A percentile compares a stretch with the other conserved stretches of the same genome.
phyloP scores from a whole-genome alignment of 2,797 vertebrate species.

The Sebastes iracundus region DNA sequence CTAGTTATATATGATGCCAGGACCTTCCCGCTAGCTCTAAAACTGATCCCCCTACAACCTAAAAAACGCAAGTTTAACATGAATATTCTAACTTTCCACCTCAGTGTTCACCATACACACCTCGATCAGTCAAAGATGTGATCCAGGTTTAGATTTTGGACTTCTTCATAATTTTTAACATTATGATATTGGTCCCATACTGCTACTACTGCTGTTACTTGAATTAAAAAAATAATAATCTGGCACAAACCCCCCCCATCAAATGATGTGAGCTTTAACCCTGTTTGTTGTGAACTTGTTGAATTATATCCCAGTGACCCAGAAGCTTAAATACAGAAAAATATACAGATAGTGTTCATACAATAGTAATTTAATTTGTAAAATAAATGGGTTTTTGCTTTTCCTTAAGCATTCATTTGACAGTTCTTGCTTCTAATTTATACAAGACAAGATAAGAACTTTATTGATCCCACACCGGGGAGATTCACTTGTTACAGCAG shows the following conservation, averaged over 20 bases:
- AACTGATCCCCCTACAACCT: too few species aligned
- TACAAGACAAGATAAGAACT: too few species aligned
- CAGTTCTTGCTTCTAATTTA: background rate
- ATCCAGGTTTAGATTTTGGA: too few species aligned
- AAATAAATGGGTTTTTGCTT: background rate
- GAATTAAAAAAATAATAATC: background rate
- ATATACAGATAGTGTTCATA: background rate
- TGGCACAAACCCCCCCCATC: background rate
- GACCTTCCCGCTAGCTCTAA: too few species aligned
- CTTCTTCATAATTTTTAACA: too few species aligned
- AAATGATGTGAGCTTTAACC: background rate
- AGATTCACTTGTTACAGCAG: too few species aligned
- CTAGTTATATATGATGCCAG: too few species aligned
- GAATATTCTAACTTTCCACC: too few species aligned
- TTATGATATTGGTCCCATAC: background rate
- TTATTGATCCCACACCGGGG: too few species aligned
- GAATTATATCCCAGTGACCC: background rate
- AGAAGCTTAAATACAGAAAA: background rate
- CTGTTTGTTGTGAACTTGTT: background rate
- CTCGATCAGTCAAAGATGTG: too few species aligned
- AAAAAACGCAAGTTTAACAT: too few species aligned
- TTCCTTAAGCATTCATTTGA: background rate
- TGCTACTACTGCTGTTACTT: background rate
- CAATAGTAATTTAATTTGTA: background rate
- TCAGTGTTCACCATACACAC: too few species aligned